Evolutionary conservation across 2,113 vertebrate genomes (phyloP).

Genomic region (Herpetotheres cachinnans): DNA sequence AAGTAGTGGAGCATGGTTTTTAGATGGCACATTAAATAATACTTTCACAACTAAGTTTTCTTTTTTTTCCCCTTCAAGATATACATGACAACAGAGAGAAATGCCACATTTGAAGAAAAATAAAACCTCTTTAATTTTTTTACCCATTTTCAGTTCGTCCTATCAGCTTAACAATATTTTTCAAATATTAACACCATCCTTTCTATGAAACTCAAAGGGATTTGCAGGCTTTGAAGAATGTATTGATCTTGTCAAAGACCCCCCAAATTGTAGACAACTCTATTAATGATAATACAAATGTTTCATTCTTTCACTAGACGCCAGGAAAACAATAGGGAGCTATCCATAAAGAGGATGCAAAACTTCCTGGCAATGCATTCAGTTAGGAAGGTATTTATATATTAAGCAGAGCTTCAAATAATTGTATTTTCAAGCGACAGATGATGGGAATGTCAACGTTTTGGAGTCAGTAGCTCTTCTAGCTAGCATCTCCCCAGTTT

Average conservation of each 20-base stretch:
- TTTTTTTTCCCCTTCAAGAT: not conserved
- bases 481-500: not conserved
- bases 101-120: not conserved
- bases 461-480: not conserved
- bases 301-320: not conserved
- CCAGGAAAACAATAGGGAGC: not conserved
- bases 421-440: rapidly evolving
- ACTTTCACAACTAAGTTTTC: not conserved
- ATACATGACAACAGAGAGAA: not conserved
- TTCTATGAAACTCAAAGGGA: not conserved
- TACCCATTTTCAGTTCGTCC: not conserved
- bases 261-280: not conserved
- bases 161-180: not conserved
- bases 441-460: rapidly evolving
- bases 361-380: not conserved
- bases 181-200: not conserved
- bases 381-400: not conserved
- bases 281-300: not conserved
- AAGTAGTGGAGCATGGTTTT: not conserved
- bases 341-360: not conserved
- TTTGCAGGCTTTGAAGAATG: not conserved
- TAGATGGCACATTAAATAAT: not conserved
- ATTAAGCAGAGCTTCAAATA: not conserved
- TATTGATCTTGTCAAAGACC: not conserved
- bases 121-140: not conserved